Evolutionary conservation across 2,797 vertebrate species (phyloP).

Genomic region (Phrynocephalus vlangalii): DNA sequence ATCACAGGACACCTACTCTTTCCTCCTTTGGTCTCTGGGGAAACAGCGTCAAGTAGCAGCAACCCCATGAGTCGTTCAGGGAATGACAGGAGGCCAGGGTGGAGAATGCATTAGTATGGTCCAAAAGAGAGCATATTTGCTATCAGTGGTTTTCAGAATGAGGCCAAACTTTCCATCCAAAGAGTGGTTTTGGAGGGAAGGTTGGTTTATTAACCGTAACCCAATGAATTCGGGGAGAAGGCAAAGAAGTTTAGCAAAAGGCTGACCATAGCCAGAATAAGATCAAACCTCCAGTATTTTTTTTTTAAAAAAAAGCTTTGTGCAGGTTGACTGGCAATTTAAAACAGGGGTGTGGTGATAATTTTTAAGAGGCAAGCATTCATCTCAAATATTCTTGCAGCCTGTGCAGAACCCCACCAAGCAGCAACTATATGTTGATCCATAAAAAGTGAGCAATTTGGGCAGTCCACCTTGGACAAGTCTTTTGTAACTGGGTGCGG

Average conservation of each 20-base stretch:
- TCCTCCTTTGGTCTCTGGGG: not conserved
- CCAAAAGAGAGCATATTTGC: not conserved
- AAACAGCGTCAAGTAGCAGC: not conserved
- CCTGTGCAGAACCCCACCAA: too few relatives aligned
- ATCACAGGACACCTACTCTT: constrained; percentile 9
- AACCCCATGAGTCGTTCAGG: not conserved
- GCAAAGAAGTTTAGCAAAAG: not conserved
- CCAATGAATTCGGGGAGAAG: not conserved
- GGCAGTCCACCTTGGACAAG: too few relatives aligned
- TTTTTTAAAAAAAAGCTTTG: not conserved
- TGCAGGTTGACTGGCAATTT: not conserved
- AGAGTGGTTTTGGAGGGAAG: too few relatives aligned
- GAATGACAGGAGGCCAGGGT: not conserved
- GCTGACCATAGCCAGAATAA: not conserved
- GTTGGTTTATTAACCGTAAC: too few relatives aligned
- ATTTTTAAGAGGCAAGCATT: too few relatives aligned
- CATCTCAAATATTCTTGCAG: too few relatives aligned
- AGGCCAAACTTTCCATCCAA: too few relatives aligned
- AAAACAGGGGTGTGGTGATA: not conserved
- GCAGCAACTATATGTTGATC: too few relatives aligned
- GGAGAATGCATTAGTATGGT: not conserved
- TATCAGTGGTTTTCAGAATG: not conserved
- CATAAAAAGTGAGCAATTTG: too few relatives aligned
- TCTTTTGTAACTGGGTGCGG: too few relatives aligned
- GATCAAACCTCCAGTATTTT: not conserved